These are phyloP conservation scores for Oxyteleia sp. DNA, from an alignment of 2,888 invertebrate species.

Conservation along the genomic window DNA sequence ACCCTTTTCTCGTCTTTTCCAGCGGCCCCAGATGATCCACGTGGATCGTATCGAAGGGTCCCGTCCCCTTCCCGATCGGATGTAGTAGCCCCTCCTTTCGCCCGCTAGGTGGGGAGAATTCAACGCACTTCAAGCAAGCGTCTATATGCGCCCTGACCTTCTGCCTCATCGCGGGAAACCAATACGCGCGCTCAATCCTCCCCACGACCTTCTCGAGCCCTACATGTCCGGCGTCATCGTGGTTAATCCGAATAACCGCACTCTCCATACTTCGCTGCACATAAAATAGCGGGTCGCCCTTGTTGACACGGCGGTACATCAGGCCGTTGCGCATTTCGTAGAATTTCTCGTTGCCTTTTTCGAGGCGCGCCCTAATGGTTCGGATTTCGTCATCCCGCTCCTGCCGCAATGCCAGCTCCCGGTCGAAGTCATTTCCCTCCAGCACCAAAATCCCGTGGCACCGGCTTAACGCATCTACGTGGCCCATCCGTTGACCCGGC, in stretches of 20 bases:
- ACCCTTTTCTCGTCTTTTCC: slow-evolving; percentile 42
- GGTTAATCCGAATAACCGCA: slow-evolving; percentile 55
- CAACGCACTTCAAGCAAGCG: slow-evolving; percentile 23
- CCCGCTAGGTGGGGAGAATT: slow-evolving; percentile 12
- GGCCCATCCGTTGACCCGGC: neutral
- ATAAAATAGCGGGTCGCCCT: neutral
- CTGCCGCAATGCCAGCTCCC: slow-evolving; percentile 48
- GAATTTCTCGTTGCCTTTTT: neutral
- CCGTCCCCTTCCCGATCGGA: slow-evolving; percentile 75
- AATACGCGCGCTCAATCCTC: slow-evolving; percentile 41
- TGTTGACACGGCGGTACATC: neutral
- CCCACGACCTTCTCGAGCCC: slow-evolving; percentile 62
- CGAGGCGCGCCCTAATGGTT: neutral
- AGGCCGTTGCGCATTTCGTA: neutral
- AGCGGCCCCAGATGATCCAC: slow-evolving; percentile 79
- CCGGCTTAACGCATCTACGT: slow-evolving; percentile 31
- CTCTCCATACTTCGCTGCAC: slow-evolving; percentile 41
- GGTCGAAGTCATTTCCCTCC: slow-evolving; percentile 66
- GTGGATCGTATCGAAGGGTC: slow-evolving; percentile 76
- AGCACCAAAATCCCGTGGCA: slow-evolving; percentile 61
- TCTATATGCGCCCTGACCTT: slow-evolving; percentile 19
- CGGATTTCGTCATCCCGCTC: neutral
- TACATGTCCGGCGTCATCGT: slow-evolving; percentile 57
- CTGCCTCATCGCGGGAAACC: slow-evolving; percentile 27
- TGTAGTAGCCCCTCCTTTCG: slow-evolving; percentile 76